Evolutionary conservation across 2,113 vertebrate species (phyloP).

Genomic region (Scomber japonicus): DNA sequence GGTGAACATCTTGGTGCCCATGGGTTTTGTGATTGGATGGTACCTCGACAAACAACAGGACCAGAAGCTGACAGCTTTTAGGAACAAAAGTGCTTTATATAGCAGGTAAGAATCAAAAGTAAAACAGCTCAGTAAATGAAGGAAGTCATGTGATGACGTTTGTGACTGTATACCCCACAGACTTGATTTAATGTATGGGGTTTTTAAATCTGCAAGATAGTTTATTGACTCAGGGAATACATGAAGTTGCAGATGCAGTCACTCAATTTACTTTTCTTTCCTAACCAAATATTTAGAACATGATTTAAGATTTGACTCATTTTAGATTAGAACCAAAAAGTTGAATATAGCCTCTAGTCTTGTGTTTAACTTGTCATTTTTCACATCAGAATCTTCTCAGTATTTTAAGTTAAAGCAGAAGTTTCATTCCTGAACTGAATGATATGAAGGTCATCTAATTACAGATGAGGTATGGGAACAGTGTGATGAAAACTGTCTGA

Average conservation of each 20-base stretch:
- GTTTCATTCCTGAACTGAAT: background rate
- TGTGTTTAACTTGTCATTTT: background rate
- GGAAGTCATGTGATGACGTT: background rate
- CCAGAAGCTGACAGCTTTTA: constrained; percentile 88
- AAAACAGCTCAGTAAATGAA: background rate
- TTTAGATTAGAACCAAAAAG: background rate
- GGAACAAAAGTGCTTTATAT: constrained; percentile 93
- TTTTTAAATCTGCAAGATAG: background rate
- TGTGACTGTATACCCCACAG: background rate
- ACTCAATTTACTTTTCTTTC: background rate
- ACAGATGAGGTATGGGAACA: background rate
- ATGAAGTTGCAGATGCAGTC: background rate
- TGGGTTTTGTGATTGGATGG: constrained; percentile 90
- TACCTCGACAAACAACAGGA: constrained; percentile 91
- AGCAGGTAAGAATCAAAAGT: constrained; percentile 84
- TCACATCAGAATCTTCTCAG: background rate
- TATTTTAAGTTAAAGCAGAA: background rate
- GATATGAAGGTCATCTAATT: background rate
- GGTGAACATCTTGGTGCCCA: constrained; percentile 89
- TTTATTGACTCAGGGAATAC: background rate
- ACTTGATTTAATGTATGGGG: background rate
- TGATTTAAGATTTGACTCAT: too few relatives aligned
- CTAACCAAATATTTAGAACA: too few relatives aligned
- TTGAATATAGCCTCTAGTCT: background rate
- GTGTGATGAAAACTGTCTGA: background rate